phyloP scores from a whole-genome alignment of 2,888 invertebrate genomes.

The Zygogramma bicolorata region DNA sequence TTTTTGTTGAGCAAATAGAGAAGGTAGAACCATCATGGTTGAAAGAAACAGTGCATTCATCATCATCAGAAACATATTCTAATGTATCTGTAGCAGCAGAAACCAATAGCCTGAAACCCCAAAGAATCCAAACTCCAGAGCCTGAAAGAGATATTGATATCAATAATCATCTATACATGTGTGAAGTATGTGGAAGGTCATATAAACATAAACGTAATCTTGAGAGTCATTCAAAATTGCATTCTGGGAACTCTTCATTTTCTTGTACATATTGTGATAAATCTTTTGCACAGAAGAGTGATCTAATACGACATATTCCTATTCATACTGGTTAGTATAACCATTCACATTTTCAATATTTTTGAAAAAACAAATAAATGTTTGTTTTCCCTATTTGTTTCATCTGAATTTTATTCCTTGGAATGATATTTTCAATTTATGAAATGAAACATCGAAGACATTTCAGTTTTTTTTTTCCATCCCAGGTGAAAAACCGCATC shows the following conservation, averaged over 20 bases:
- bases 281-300: constrained; percentile 70
- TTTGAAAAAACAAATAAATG: not conserved
- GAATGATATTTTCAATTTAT: not conserved
- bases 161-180: constrained; percentile 58
- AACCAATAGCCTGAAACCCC: constrained; percentile 58
- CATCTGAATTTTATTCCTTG: not conserved
- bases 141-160: constrained; percentile 56
- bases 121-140: constrained; percentile 52
- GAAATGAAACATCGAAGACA: not conserved
- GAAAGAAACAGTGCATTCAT: too few species aligned
- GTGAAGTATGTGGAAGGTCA: constrained; percentile 69
- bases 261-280: constrained; percentile 69
- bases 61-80: too few species aligned
- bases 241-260: constrained; percentile 68
- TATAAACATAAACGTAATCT: constrained; percentile 69
- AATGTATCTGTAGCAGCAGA: too few species aligned
- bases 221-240: constrained; percentile 68
- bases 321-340: constrained; percentile 68
- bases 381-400: too few species aligned
- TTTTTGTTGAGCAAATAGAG: not conserved
- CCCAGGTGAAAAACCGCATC: constrained; percentile 58
- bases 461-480: not conserved
- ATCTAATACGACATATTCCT: constrained; percentile 68
- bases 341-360: not conserved
- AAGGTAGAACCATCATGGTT: not conserved